Percentiles rank a stretch among this genome's conserved stretches.
Evolutionary conservation across 2,888 invertebrate genomes (phyloP).

Genomic region (Agonum fuliginosum): DNA sequence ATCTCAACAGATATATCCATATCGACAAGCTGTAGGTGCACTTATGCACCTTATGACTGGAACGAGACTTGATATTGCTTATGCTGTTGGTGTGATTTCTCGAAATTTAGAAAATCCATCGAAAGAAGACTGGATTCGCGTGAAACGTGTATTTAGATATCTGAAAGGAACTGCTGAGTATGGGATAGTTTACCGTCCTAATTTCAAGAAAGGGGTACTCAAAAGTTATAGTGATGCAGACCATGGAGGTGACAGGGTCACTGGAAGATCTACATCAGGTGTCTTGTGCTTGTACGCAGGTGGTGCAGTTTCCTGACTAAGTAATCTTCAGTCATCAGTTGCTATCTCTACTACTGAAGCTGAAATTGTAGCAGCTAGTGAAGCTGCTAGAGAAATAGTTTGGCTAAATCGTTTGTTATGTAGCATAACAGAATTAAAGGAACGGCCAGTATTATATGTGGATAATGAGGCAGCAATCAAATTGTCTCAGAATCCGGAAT

Average conservation of each 20-base stretch:
- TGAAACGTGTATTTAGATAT: neutral
- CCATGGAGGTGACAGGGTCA: neutral
- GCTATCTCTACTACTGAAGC: neutral
- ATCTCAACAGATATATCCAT: too few relatives aligned
- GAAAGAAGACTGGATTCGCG: neutral
- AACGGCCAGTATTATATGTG: neutral
- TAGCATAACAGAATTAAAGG: neutral
- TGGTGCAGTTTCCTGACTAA: neutral
- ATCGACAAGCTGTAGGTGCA: neutral
- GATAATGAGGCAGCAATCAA: neutral
- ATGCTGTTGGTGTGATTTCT: neutral
- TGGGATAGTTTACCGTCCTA: neutral
- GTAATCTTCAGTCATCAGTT: neutral
- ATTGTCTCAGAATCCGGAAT: neutral
- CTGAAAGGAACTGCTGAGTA: neutral
- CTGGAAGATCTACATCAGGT: neutral
- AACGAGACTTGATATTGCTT: neutral
- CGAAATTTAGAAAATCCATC: neutral
- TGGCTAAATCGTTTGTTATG: neutral
- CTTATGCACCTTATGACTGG: neutral
- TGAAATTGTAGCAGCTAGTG: too few relatives aligned
- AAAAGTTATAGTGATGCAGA: neutral
- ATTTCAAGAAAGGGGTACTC: neutral
- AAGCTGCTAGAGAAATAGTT: neutral
- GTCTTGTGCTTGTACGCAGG: neutral